phyloP scores from a whole-genome alignment of 2,797 vertebrate genomes.

The Acanthopagrus latus region DNA sequence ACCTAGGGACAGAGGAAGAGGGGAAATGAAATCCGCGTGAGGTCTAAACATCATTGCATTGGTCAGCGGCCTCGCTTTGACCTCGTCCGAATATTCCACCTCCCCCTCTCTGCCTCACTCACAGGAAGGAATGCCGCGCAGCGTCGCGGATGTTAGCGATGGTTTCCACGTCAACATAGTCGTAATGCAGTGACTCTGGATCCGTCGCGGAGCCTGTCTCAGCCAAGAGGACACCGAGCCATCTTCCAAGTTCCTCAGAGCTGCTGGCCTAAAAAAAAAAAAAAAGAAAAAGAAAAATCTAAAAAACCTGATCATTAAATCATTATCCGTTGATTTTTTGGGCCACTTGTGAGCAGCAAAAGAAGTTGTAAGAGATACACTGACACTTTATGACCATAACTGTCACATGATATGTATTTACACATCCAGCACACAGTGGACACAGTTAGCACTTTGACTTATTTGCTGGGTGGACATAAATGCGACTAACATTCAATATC shows the following conservation, averaged over 20 bases:
- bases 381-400: background rate
- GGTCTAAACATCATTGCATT: slow-evolving; percentile 19
- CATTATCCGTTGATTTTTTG: background rate
- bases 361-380: background rate
- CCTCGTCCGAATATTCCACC: slow-evolving; percentile 10
- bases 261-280: slow-evolving; percentile 87
- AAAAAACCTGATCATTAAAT: background rate
- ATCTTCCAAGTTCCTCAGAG: slow-evolving; percentile 95
- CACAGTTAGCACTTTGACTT: background rate
- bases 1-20: slow-evolving; percentile 77
- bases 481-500: background rate
- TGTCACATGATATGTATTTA: background rate
- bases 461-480: background rate
- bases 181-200: slow-evolving; percentile 95
- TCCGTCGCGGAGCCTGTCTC: slow-evolving; percentile 90
- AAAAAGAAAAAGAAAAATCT: background rate
- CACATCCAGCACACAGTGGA: background rate
- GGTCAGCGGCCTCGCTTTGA: slow-evolving; percentile 37
- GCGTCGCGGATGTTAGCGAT: slow-evolving; percentile 95
- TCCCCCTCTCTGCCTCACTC: slow-evolving; percentile 75
- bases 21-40: slow-evolving; percentile 6
- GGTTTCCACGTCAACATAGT: slow-evolving; percentile 97
- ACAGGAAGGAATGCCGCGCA: slow-evolving; percentile 97
- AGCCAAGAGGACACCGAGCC: slow-evolving; percentile 95
- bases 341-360: background rate